Evolutionary conservation across 2,888 invertebrate species (phyloP).

Genomic region (Perizoma flavofasciatum): DNA sequence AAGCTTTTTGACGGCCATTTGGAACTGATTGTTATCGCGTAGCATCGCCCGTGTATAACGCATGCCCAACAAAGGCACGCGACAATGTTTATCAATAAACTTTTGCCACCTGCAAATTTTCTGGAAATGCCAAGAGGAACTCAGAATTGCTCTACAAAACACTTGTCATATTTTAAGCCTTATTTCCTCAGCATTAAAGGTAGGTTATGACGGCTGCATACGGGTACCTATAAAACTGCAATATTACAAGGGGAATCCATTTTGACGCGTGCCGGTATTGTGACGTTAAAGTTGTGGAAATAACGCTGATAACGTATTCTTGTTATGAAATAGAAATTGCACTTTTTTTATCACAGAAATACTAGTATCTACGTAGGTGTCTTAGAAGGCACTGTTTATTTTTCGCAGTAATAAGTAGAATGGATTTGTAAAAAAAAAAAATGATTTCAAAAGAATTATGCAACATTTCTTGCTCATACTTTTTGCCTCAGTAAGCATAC

Average conservation of each 20-base stretch:
- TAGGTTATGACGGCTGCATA: constrained; percentile 4
- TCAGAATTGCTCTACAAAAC: constrained; percentile 2
- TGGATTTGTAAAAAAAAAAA: no score
- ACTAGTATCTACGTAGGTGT: neutral
- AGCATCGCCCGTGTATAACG: neutral
- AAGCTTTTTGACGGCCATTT: no score
- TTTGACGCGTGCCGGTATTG: constrained; percentile 17
- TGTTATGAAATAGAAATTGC: neutral
- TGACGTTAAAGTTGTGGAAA: constrained; percentile 21
- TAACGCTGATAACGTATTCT: neutral
- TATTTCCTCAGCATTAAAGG: constrained; percentile 6
- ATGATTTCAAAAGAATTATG: no score
- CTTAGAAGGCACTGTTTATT: no score
- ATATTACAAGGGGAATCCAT: constrained; percentile 20
- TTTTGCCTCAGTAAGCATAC: no score
- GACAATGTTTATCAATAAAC: constrained; percentile 15
- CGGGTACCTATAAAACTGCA: constrained; percentile 9
- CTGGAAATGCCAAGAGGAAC: constrained; percentile 30
- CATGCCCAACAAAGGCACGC: constrained; percentile 2
- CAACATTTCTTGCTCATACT: no score
- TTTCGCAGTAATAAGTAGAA: no score
- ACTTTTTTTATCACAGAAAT: neutral
- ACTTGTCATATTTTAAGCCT: constrained; percentile 7
- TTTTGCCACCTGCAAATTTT: constrained; percentile 1
- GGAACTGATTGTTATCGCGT: no score